A percentile compares a stretch with the other conserved stretches of the same genome.
These are phyloP conservation scores for Hippocampus mohnikei DNA, from an alignment of 2,113 vertebrate species.

Conservation along the genomic window DNA sequence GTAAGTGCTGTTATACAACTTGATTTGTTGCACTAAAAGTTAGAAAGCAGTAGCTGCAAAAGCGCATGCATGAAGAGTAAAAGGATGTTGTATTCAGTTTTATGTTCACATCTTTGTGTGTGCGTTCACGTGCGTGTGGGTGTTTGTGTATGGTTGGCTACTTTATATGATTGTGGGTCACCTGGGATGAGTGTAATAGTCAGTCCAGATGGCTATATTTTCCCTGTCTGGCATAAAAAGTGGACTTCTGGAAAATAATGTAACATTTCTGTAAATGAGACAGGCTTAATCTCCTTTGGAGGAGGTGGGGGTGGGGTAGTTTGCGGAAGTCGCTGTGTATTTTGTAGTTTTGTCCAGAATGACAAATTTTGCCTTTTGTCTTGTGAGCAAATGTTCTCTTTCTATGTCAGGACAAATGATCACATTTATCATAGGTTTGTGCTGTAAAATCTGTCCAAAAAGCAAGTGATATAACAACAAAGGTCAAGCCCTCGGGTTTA, in stretches of 20 bases:
- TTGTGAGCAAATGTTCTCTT: background rate
- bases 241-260: constrained; percentile 45
- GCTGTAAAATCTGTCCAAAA: background rate
- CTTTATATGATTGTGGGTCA: constrained; percentile 26
- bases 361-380: constrained; percentile 4
- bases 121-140: constrained; percentile 5
- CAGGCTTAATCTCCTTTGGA: constrained; percentile 44
- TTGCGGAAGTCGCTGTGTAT: background rate
- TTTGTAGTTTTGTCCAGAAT: constrained; percentile 10
- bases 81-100: background rate
- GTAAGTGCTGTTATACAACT: background rate
- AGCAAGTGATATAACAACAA: background rate
- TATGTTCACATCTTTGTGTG: constrained; percentile 13
- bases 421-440: background rate
- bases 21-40: background rate
- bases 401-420: background rate
- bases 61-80: background rate
- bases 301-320: background rate
- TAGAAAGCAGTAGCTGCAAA: background rate
- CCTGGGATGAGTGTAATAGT: constrained; percentile 52
- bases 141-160: background rate
- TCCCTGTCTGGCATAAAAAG: constrained; percentile 45
- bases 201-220: constrained; percentile 61
- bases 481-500: background rate
- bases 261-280: constrained; percentile 58